Evolutionary conservation across 2,113 vertebrate genomes (phyloP), one percentile per base, ranked within the genome.

Genomic region (Mormyrus lacerda): DNA sequence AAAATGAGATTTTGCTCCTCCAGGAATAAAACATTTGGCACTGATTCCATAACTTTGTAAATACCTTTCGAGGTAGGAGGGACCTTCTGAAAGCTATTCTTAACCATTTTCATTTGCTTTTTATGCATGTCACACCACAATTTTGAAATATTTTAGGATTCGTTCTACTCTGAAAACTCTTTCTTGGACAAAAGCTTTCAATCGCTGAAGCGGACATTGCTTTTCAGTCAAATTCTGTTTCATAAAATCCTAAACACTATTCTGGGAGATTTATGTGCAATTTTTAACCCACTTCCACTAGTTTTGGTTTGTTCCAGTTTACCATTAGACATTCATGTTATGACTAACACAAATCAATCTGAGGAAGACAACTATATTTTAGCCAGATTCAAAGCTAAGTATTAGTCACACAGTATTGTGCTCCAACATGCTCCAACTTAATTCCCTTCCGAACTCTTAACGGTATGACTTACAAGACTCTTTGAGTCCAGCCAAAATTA

Each of bases 1-100:
- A 91, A 93, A 95, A 95, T 95, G 92, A 95, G 94, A 93, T 92
- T 94, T 90, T 90, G 89, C 92, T 91, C 93, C 94, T 93, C 91
- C 90, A 93, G 93, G 94, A 94, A 92, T 90, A 90, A 91, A 91
- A 92, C 91, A 91, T 94, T 92, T 91, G 90, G 91, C 91, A 90
- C 88, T 82, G 83, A 91, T 92, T 90, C 88, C 86, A 91, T 61
- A 91, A 88, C 86, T 90, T 88, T 79, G 89, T 65, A 84, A 87
- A 86, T 79, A 48, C 82, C 91, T 58, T 90, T 27, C n/a, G 13
- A 86, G 15, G 39, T 39, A 55, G 88, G 87, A 47, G 47, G 31
- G 91, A 90, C 89, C 89, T 90, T 39, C 86, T 88, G 84, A 55
- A 89, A 61, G 58, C 87, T 53, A 79, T 87, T 13, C 55, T 15